Evolutionary conservation across 2,797 vertebrate species (phyloP).

Genomic region (Macroramphosus scolopax): DNA sequence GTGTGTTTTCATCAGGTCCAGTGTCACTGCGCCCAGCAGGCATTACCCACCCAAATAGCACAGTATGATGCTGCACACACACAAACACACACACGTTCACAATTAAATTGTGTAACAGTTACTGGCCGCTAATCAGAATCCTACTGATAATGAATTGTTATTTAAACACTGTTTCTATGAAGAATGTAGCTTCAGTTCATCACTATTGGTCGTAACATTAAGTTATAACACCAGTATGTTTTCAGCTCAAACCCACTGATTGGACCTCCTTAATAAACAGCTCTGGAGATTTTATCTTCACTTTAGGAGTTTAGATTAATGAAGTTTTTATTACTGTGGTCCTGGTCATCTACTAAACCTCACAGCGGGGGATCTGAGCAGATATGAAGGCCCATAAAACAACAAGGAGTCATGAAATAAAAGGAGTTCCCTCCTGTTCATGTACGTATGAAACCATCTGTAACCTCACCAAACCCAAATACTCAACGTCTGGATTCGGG

Average conservation of each 20-base stretch:
- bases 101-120: no score
- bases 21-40: conserved; percentile 55
- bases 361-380: conserved; percentile 22
- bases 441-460: conserved; percentile 3
- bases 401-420: conserved; percentile 26
- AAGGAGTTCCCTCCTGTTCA: conserved; percentile 22
- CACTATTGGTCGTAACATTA: neutral
- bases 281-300: neutral
- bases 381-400: conserved; percentile 32
- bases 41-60: conserved; percentile 47
- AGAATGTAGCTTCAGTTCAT: conserved; percentile 1
- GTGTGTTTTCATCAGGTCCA: conserved; percentile 52
- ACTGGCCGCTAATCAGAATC: no score
- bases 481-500: no score
- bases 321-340: conserved; percentile 7
- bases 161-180: neutral
- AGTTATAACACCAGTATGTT: no score
- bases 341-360: conserved; percentile 23
- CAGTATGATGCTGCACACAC: conserved; percentile 43
- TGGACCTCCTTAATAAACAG: neutral
- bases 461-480: no score
- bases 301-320: neutral
- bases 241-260: neutral
- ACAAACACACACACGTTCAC: conserved; percentile 25
- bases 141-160: conserved; percentile 19